phyloP scores from a whole-genome alignment of 2,888 invertebrate genomes.

The Lochmaea crataegi region DNA sequence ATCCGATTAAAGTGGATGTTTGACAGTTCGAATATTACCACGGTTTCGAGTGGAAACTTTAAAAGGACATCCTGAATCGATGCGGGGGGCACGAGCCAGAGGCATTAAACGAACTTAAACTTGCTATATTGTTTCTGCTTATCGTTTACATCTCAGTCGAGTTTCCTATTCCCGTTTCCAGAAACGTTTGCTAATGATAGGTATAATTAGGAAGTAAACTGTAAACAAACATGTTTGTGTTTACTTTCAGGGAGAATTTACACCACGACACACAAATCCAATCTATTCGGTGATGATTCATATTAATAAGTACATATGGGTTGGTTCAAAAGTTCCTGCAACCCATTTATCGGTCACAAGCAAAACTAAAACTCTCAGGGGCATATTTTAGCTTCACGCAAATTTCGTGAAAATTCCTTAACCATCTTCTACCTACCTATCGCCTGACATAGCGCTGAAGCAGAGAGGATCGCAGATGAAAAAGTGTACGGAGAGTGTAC shows the following conservation, averaged over 20 bases:
- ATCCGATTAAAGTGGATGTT: conserved; percentile 25
- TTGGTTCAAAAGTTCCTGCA: too few species aligned
- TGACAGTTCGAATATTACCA: conserved; percentile 15
- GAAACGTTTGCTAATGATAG: conserved; percentile 30
- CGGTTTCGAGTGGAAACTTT: conserved; percentile 19
- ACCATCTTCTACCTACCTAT: too few species aligned
- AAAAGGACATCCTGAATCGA: conserved; percentile 15
- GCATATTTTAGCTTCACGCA: too few species aligned
- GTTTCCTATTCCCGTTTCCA: conserved; percentile 26
- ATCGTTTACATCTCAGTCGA: conserved; percentile 21
- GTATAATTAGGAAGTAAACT: conserved; percentile 25
- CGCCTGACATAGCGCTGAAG: too few species aligned
- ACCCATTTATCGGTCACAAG: too few species aligned
- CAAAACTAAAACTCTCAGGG: too few species aligned
- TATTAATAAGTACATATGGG: background rate
- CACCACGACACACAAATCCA: conserved; percentile 9
- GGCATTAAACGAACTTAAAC: conserved; percentile 24
- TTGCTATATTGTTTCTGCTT: conserved; percentile 25
- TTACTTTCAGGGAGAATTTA: conserved; percentile 15
- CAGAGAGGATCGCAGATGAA: too few species aligned
- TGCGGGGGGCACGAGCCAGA: background rate
- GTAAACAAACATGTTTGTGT: conserved; percentile 26
- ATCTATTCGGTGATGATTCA: background rate
- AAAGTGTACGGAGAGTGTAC: too few species aligned
- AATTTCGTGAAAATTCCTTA: too few species aligned